Evolutionary conservation across 1,140 invertebrate species (phyloP), one percentile per base, ranked within the genome.

Genomic region (Drusus annulatus): DNA sequence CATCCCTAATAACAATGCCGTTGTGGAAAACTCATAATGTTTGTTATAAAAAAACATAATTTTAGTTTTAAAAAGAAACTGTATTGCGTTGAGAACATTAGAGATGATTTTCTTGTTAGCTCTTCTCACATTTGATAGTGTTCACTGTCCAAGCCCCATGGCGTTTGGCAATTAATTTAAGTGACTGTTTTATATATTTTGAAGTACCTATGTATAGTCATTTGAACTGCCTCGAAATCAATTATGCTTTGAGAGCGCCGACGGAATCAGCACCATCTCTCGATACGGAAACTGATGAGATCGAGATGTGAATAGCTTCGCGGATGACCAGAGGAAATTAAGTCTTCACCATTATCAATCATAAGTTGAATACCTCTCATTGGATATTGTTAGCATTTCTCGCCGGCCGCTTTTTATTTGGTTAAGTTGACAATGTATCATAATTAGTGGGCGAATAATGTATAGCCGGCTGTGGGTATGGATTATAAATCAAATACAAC

Each of bases 181-280:
- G 36, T 45, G 36, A 45, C 36, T 45, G 36, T 45, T 45, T 45
- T 63, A 23, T 63, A 25, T 23, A 23, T 23, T 16, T 63, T 17
- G 60, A 23, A 15, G 19, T 17, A 23, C 23, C 1, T 28, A 16
- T 28, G 28, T 0, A n/a, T n/a, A n/a, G n/a, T 62, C 21, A 16
- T 28, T 7, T 63, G 17, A 23, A 0, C 1, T 63, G 60, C 60
- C 1, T 68, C 31, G 16, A 80, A 80, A 80, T 80, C 78, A 80
- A 80, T 80, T 80, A 74, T 80, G 78, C 78, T 80, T 80, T 80
- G 78, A 56, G 31, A 74, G 25, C 62, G 69, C 78, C 78, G 78
- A 80, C 65, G 25, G 65, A 74, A 74, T 50, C 76, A 15, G 31
- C 76, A 78, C 51, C 76, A 50, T 78, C 76, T 65, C 62, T 65